These are phyloP conservation scores for Drosophila engyochracea DNA, from an alignment of 2,888 invertebrate species.

Conservation along the genomic window DNA sequence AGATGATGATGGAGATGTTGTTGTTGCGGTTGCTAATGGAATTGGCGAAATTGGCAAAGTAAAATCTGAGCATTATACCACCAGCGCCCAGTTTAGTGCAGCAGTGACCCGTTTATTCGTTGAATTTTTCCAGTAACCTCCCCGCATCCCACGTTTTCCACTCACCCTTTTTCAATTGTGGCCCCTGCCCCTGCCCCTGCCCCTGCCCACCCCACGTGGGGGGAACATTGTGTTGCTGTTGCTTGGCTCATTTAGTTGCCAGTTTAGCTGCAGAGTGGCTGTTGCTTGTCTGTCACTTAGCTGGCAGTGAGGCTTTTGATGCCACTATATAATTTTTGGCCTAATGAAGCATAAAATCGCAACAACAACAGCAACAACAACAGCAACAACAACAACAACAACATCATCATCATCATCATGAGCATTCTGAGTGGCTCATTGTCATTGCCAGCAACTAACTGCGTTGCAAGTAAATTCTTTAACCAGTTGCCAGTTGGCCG, in stretches of 20 bases:
- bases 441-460: constrained; percentile 51
- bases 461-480: constrained; percentile 59
- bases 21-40: constrained; percentile 9
- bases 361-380: constrained; percentile 36
- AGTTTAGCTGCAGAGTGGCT: constrained; percentile 52
- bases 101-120: constrained; percentile 10
- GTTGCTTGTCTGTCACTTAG: constrained; percentile 64
- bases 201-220: neutral
- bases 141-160: neutral
- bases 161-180: constrained; percentile 4
- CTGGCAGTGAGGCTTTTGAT: constrained; percentile 49
- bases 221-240: constrained; percentile 20
- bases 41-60: constrained; percentile 44
- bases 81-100: constrained; percentile 28
- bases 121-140: neutral
- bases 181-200: neutral
- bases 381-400: constrained; percentile 29
- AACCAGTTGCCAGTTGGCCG: constrained; percentile 49
- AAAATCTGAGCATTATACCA: constrained; percentile 46
- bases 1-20: neutral
- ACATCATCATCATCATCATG: constrained; percentile 40
- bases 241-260: constrained; percentile 61
- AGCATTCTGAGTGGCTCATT: constrained; percentile 58
- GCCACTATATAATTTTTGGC: constrained; percentile 73
- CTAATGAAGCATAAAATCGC: constrained; percentile 80